Evolutionary conservation across 2,888 invertebrate genomes (phyloP).

Genomic region (Andrena trimmerana): DNA sequence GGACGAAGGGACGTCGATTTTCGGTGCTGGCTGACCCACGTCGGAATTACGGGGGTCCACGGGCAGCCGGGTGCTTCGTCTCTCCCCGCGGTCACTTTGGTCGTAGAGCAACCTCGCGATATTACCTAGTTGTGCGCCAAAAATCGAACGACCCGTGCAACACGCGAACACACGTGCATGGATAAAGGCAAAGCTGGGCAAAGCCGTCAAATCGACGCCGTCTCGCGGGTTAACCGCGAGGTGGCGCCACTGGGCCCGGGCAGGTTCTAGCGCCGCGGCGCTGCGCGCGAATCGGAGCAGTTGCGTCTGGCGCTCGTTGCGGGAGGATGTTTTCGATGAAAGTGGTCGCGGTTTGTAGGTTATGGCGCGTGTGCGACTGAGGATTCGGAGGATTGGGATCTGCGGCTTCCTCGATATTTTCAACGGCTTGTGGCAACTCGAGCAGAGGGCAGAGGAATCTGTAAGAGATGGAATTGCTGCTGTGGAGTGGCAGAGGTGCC

Average conservation of each 20-base stretch:
- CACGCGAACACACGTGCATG: slow-evolving; percentile 70
- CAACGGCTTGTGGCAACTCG: neutral
- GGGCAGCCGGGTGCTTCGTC: neutral
- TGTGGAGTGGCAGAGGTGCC: no score
- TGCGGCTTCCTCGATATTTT: no score
- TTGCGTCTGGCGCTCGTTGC: neutral
- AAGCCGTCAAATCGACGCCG: slow-evolving; percentile 57
- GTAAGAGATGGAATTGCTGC: neutral
- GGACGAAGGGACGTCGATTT: slow-evolving; percentile 46
- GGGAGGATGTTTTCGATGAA: neutral
- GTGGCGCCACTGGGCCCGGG: slow-evolving; percentile 12
- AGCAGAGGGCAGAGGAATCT: neutral
- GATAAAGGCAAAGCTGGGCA: slow-evolving; percentile 61
- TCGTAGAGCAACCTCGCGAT: slow-evolving; percentile 25
- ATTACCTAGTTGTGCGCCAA: slow-evolving; percentile 80
- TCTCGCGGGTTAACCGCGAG: neutral
- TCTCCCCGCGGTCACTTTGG: neutral
- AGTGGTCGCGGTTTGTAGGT: neutral
- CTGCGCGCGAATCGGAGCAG: neutral
- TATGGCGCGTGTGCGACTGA: neutral
- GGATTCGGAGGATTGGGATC: no score
- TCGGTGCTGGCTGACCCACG: neutral
- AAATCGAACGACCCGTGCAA: slow-evolving; percentile 74
- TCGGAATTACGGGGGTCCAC: no score
- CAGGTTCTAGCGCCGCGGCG: neutral